A percentile compares a stretch with the other conserved stretches of the same genome.
Conservation (phyloP, 1,140 invertebrate genomes). For the Magallana ariakensis region DNA sequence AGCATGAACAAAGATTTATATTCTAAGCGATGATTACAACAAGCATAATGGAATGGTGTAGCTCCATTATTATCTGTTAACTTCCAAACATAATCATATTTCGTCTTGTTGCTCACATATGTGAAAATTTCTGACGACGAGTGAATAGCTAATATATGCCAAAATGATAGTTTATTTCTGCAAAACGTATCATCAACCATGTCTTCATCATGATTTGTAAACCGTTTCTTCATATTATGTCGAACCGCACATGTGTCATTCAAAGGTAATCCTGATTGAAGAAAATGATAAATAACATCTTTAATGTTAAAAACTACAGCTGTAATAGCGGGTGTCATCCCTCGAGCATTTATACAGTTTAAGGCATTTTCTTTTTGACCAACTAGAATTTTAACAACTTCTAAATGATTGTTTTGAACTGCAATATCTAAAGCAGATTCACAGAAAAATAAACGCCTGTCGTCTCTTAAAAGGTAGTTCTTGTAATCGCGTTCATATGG, state of each 20-base stretch:
- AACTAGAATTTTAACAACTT: not conserved
- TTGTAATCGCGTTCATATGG: not conserved
- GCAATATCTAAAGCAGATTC: constrained; percentile 41
- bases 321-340: not conserved
- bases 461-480: constrained; percentile 3
- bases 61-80: not conserved
- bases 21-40: not conserved
- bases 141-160: not conserved
- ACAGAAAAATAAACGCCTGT: constrained; percentile 18
- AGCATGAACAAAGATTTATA: not conserved
- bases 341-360: not conserved
- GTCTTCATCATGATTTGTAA: no score
- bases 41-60: not conserved
- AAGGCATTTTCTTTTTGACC: not conserved
- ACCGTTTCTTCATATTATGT: not conserved
- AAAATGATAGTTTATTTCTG: not conserved
- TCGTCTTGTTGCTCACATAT: not conserved
- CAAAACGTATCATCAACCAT: not conserved
- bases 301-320: not conserved
- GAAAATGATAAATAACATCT: not conserved
- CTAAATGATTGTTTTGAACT: constrained; percentile 28
- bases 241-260: not conserved
- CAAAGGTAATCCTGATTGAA: not conserved
- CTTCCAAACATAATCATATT: not conserved
- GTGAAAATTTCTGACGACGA: not conserved